Percentiles rank a stretch among this genome's conserved stretches.
Conservation (phyloP, 2,113 vertebrate species). For the Melanerpes formicivorus region DNA sequence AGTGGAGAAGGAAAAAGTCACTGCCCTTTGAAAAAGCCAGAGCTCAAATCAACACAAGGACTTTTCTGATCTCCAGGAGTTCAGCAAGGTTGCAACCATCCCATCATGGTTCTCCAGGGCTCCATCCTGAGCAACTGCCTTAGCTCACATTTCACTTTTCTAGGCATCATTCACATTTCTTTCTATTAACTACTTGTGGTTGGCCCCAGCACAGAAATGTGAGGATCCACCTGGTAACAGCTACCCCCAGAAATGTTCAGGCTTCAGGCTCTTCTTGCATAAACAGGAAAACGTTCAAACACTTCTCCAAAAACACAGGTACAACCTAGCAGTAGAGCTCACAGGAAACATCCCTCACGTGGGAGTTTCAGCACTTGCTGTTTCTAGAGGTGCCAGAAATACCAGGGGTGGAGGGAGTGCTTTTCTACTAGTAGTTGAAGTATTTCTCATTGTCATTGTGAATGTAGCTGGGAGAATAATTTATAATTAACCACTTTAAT, state of each 20-base stretch:
- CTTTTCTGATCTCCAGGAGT: neutral
- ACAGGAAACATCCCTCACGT: slow-evolving; percentile 53
- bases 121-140: slow-evolving; percentile 7
- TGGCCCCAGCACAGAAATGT: neutral
- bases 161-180: neutral
- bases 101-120: neutral
- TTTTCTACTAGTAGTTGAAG: slow-evolving; percentile 51
- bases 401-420: slow-evolving; percentile 11
- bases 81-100: neutral
- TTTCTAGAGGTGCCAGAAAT: slow-evolving; percentile 65
- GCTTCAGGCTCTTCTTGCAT: neutral
- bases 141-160: neutral
- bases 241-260: neutral
- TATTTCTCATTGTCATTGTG: slow-evolving; percentile 62
- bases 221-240: slow-evolving; percentile 19
- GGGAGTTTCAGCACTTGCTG: slow-evolving; percentile 58
- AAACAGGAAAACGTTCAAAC: slow-evolving; percentile 36
- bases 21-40: neutral
- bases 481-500: slow-evolving; percentile 38
- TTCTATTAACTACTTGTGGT: neutral
- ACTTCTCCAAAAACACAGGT: slow-evolving; percentile 44
- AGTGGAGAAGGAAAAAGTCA: neutral
- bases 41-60: neutral
- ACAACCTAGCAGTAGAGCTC: slow-evolving; percentile 39
- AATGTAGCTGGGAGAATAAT: slow-evolving; percentile 37